Evolutionary conservation across 2,113 vertebrate species (phyloP).

Genomic region (Peucedramus taeniatus): DNA sequence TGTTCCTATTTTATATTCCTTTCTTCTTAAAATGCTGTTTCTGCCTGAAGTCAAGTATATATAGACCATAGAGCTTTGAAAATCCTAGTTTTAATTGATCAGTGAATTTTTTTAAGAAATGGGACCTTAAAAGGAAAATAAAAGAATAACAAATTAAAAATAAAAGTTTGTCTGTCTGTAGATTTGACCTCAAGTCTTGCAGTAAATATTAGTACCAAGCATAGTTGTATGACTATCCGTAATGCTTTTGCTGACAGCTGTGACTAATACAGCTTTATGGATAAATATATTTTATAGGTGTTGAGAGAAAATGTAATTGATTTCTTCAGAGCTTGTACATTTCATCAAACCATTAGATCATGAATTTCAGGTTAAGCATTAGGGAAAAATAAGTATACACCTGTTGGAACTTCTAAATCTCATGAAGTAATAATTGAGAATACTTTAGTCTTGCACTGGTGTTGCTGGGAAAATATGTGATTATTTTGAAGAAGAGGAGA

Average conservation of each 20-base stretch:
- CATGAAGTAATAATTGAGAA: background rate
- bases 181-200: background rate
- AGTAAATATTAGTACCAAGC: background rate
- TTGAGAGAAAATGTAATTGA: background rate
- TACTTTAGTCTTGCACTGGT: background rate
- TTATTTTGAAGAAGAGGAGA: background rate
- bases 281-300: background rate
- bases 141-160: background rate
- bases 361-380: background rate
- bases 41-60: background rate
- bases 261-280: background rate
- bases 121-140: background rate
- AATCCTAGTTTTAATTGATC: background rate
- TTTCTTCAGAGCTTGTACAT: background rate
- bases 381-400: background rate
- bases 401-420: background rate
- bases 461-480: background rate
- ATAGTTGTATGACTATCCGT: background rate
- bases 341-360: background rate
- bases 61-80: background rate
- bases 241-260: background rate
- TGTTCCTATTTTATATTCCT: background rate
- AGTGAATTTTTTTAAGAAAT: background rate
- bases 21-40: background rate
- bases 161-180: background rate